phyloP scores from a whole-genome alignment of 2,113 vertebrate species.

The Spea multiplicata region DNA sequence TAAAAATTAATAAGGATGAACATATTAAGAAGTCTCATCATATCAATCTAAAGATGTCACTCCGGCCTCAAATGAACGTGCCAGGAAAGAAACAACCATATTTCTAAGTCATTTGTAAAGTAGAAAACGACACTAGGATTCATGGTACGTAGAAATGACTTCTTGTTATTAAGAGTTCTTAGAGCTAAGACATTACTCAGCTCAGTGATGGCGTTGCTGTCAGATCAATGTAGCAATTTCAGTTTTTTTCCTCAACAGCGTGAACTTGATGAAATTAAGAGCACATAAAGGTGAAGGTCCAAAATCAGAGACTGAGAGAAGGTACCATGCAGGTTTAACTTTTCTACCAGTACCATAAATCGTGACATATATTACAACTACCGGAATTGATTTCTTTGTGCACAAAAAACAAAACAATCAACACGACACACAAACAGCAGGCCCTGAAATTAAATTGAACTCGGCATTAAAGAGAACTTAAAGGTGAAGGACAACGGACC shows the following conservation, averaged over 20 bases:
- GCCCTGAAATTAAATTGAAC: too few relatives aligned
- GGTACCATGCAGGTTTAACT: slow-evolving; percentile 11
- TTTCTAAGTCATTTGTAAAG: background rate
- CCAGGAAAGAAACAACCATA: background rate
- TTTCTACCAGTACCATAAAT: slow-evolving; percentile 7
- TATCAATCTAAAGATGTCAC: slow-evolving; percentile 60
- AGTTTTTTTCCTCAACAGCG: slow-evolving; percentile 12
- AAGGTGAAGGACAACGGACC: too few relatives aligned
- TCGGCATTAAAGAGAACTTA: too few relatives aligned
- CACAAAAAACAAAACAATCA: background rate
- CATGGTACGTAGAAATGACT: slow-evolving; percentile 7
- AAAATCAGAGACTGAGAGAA: background rate
- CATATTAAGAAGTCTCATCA: slow-evolving; percentile 65
- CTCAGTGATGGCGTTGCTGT: slow-evolving; percentile 5
- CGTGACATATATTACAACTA: background rate
- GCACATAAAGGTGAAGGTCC: slow-evolving; percentile 30
- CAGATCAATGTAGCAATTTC: slow-evolving; percentile 38
- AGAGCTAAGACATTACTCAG: slow-evolving; percentile 20
- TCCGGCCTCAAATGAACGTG: slow-evolving; percentile 58
- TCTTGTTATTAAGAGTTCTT: slow-evolving; percentile 8
- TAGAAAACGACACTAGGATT: background rate
- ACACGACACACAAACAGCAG: background rate
- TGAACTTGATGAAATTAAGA: slow-evolving; percentile 29
- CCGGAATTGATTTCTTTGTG: background rate
- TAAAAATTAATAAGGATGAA: slow-evolving; percentile 70